These are phyloP conservation scores for Morpho achilles DNA, from an alignment of 2,888 invertebrate species.

Conservation along the genomic window DNA sequence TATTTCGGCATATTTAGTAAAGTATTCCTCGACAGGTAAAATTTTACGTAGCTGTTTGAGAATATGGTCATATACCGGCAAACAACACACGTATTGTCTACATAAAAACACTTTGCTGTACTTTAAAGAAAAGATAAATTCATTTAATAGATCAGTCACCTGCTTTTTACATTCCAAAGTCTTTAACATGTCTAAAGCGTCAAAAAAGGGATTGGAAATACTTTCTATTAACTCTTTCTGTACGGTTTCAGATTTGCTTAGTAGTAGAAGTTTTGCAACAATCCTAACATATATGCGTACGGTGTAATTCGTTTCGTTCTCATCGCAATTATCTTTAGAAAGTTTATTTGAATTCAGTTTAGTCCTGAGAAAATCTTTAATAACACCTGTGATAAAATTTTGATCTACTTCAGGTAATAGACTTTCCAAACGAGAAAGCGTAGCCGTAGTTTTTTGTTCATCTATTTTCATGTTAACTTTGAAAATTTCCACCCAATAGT, in stretches of 20 bases:
- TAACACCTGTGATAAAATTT: conserved; percentile 31
- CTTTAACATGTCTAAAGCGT: conserved; percentile 32
- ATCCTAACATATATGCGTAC: conserved; percentile 36
- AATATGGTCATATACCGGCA: conserved; percentile 42
- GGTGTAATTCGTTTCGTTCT: not conserved
- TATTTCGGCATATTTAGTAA: conserved; percentile 37
- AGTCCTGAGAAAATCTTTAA: conserved; percentile 30
- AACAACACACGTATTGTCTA: conserved; percentile 35
- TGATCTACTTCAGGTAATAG: conserved; percentile 34
- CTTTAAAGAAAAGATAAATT: conserved; percentile 37
- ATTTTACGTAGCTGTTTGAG: conserved; percentile 36
- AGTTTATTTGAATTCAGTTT: conserved; percentile 28
- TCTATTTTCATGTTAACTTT: conserved; percentile 30
- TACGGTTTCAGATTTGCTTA: conserved; percentile 36
- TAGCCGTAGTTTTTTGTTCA: conserved; percentile 22
- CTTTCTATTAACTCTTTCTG: conserved; percentile 35
- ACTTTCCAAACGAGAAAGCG: conserved; percentile 38
- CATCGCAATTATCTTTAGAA: not conserved
- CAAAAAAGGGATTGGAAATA: conserved; percentile 38
- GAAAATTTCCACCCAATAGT: conserved; percentile 42
- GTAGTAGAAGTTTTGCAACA: conserved; percentile 43
- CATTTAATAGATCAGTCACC: conserved; percentile 28
- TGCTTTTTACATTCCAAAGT: conserved; percentile 11
- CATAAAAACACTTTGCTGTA: conserved; percentile 44
- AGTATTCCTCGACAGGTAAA: conserved; percentile 42